Conservation (phyloP, 1,140 invertebrate species). For the Pemphigus obesinymphae region DNA sequence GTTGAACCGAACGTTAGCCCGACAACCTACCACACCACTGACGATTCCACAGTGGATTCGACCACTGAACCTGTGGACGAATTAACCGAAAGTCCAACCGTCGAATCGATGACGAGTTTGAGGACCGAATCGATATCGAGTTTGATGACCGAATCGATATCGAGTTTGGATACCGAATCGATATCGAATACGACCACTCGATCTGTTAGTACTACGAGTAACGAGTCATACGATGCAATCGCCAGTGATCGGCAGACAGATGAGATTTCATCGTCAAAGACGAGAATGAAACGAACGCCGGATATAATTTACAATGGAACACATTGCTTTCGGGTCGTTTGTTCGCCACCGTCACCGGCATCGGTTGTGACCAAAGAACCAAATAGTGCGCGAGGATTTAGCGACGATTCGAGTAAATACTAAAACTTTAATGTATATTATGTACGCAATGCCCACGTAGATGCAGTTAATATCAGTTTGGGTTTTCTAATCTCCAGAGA, state of each 20-base stretch:
- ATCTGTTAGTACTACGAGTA: neutral
- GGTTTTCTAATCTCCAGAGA: neutral
- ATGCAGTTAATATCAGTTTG: neutral
- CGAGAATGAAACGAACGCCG: neutral
- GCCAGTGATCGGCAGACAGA: neutral
- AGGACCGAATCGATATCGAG: neutral
- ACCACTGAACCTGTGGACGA: neutral
- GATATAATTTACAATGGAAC: neutral
- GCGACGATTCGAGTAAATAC: conserved; percentile 1
- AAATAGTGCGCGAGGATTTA: neutral
- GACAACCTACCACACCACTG: neutral
- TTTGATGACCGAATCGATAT: neutral
- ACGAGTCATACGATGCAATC: neutral
- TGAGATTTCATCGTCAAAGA: neutral
- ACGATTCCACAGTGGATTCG: neutral
- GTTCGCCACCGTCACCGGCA: neutral
- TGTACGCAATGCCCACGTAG: neutral
- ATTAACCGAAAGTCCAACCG: neutral
- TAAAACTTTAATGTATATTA: neutral
- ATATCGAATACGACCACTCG: neutral
- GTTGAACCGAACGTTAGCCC: neutral
- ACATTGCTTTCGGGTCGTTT: neutral
- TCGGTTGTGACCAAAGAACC: neutral
- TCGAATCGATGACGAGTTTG: neutral
- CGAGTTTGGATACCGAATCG: neutral